phyloP scores from a whole-genome alignment of 1,140 invertebrate genomes.

The Caenorhabditis briggsae region DNA sequence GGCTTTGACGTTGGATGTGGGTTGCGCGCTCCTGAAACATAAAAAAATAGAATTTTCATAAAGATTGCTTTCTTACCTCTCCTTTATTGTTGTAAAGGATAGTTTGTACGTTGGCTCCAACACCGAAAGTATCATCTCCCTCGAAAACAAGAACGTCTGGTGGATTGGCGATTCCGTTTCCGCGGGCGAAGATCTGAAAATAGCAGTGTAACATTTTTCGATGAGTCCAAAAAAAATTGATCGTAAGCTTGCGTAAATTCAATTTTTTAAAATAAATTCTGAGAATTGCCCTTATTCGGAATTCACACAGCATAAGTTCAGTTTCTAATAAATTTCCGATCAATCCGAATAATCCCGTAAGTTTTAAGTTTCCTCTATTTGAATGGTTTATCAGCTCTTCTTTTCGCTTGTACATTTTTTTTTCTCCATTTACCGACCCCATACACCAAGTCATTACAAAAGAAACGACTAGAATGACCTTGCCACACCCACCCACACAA shows the following conservation, averaged over 20 bases:
- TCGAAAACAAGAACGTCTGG: slow-evolving; percentile 77
- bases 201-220: neutral
- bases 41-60: neutral
- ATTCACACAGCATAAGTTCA: neutral
- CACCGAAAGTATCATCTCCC: slow-evolving; percentile 74
- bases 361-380: neutral
- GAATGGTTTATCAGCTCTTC: slow-evolving; percentile 29
- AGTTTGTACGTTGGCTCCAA: slow-evolving; percentile 76
- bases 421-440: neutral
- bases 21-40: slow-evolving; percentile 33
- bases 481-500: slow-evolving; percentile 31
- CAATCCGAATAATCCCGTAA: no score
- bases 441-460: neutral
- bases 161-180: slow-evolving; percentile 72
- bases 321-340: no score
- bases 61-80: slow-evolving; percentile 64
- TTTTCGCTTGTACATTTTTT: neutral
- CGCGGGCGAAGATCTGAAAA: slow-evolving; percentile 75
- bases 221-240: no score
- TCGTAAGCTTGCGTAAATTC: no score
- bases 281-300: neutral
- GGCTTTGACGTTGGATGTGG: slow-evolving; percentile 42
- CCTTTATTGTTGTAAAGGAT: slow-evolving; percentile 77
- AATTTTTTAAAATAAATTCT: no score
- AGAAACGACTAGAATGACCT: slow-evolving; percentile 20